A percentile compares a stretch with the other conserved stretches of the same genome.
These are phyloP conservation scores for Idaea dimidiata DNA, from an alignment of 2,888 invertebrate genomes.

Conservation along the genomic window DNA sequence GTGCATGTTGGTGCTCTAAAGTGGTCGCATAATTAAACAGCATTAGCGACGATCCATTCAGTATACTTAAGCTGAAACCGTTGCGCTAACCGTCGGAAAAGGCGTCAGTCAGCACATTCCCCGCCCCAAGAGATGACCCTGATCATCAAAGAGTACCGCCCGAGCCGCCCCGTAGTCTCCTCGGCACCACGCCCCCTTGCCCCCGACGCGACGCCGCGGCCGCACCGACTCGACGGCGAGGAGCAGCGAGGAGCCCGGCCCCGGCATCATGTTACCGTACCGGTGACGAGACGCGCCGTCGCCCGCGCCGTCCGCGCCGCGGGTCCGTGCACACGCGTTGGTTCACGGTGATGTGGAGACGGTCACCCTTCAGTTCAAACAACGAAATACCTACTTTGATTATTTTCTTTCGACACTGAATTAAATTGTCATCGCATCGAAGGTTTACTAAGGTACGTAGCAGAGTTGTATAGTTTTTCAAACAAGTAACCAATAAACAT, in stretches of 20 bases:
- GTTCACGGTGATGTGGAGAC: constrained; percentile 12
- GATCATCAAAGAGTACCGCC: constrained; percentile 51
- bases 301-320: not conserved
- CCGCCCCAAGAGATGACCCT: constrained; percentile 72
- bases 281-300: constrained; percentile 20
- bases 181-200: constrained; percentile 38
- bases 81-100: constrained; percentile 71
- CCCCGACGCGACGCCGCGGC: too few species aligned
- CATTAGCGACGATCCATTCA: constrained; percentile 42
- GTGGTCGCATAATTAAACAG: constrained; percentile 15
- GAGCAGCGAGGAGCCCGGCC: constrained; percentile 47
- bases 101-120: constrained; percentile 57
- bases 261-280: constrained; percentile 51
- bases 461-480: too few species aligned
- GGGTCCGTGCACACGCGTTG: constrained; percentile 9
- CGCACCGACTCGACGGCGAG: too few species aligned
- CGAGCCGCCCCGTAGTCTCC: constrained; percentile 64
- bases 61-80: constrained; percentile 50
- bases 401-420: too few species aligned
- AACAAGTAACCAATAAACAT: too few species aligned
- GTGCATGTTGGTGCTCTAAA: too few species aligned
- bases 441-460: too few species aligned
- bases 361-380: constrained; percentile 20
- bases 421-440: too few species aligned
- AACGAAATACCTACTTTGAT: not conserved